Conservation (phyloP, 1,140 invertebrate genomes). For the Ganaspis sp. region DNA sequence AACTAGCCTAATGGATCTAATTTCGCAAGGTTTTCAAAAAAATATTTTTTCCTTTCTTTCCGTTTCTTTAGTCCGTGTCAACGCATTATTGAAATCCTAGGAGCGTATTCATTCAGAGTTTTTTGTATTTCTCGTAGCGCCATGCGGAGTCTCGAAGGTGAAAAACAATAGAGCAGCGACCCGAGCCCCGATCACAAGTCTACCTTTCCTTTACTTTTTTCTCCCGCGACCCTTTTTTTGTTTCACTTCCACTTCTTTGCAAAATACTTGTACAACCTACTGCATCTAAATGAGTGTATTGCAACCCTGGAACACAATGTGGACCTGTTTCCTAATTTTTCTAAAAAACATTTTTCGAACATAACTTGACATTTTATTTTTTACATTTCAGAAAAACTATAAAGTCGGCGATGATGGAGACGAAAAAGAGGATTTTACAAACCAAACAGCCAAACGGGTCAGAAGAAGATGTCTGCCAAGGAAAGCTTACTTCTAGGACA, state of each 20-base stretch:
- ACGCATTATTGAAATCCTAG: conserved; percentile 38
- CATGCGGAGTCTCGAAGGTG: conserved; percentile 40
- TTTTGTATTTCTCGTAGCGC: conserved; percentile 14
- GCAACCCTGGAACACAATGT: conserved; percentile 49
- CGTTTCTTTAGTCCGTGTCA: neutral
- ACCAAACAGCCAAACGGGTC: no score
- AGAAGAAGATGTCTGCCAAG: no score
- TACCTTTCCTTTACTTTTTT: conserved; percentile 34
- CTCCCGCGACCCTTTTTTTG: conserved; percentile 42
- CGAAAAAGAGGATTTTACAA: no score
- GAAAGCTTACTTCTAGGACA: no score
- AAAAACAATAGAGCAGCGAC: conserved; percentile 53
- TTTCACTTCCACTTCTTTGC: conserved; percentile 18
- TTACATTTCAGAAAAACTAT: no score
- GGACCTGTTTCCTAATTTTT: neutral
- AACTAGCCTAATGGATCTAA: neutral
- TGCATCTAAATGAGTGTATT: conserved; percentile 43
- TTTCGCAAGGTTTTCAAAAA: neutral
- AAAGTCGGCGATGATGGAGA: no score
- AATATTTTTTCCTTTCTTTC: neutral
- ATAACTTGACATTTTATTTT: no score
- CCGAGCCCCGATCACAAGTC: conserved; percentile 36
- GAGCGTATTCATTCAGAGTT: conserved; percentile 12
- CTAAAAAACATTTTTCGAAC: no score
- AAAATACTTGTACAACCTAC: conserved; percentile 48